Base-by-base conservation (phyloP, 53 echinoderm and acorn worm species). In the Henricia sp. region DNA sequence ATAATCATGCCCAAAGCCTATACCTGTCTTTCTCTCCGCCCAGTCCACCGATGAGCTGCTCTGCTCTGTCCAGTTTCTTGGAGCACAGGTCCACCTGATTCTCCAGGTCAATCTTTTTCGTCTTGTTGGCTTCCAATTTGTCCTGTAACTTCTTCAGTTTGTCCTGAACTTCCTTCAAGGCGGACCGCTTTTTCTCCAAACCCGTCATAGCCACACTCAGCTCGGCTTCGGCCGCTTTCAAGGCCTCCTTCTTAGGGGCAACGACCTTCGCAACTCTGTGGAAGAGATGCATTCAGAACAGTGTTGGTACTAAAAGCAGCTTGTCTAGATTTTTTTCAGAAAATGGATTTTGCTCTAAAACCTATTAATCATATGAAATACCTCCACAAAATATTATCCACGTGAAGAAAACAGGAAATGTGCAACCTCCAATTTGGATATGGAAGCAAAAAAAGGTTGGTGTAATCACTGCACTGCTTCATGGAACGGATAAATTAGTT, bases 11-110 rank as follows among this genome's bases (percentile, higher is more conserved):
- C n/a, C n/a, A n/a, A n/a, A n/a, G n/a, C 36, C 8, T 67, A 25
- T 60, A 99, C 99, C 99, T 90, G 90, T 94, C 94, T 55, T 99
- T 99, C 80, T 99, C 99, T 38, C 99, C 99, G 23, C 99, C 99
- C 20, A 99, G 86, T 43, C 94, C 99, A 65, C 94, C 92, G 56
- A 99, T 99, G 35, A 99, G 87, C 82, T 99, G 99, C 74, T 99
- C 99, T 20, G 94, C 99, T 37, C 99, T 71, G 55, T 99, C 99
- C 51, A 99, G 87, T 44, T 99, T 99, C 95, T 99, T 99, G 37
- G 99, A 94, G 67, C 94, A 99, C 72, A 99, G 90, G 39, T 92
- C 99, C 17, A 99, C 95, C 56, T 95, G 99, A 69, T 92, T 94
- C 88, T 99, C 99, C 57, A 94, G 94, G 52, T 99, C 99, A 32